A percentile compares a stretch with the other conserved stretches of the same genome.
Conservation (phyloP, 2,888 invertebrate species). For the Acleris holmiana region DNA sequence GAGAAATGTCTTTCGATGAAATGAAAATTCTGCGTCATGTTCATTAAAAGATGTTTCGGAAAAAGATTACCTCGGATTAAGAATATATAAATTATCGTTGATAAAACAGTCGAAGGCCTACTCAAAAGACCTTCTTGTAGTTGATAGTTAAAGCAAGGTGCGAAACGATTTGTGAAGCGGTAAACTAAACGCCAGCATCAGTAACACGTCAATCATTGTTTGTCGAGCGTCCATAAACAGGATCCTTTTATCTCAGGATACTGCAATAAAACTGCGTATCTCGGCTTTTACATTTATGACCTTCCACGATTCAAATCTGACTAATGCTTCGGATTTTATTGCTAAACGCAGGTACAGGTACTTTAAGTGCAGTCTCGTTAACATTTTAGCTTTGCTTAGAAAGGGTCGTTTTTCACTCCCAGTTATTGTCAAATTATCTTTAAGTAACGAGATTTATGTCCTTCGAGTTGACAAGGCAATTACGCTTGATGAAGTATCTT, state of each 20-base stretch:
- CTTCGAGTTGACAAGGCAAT: not conserved
- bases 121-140: too few relatives aligned
- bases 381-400: not conserved
- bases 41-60: too few relatives aligned
- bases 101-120: too few relatives aligned
- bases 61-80: too few relatives aligned
- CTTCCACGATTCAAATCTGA: slow-evolving; percentile 26
- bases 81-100: too few relatives aligned
- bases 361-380: slow-evolving; percentile 7
- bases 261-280: slow-evolving; percentile 31
- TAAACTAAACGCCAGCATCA: not conserved
- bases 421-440: slow-evolving; percentile 14
- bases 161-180: too few relatives aligned
- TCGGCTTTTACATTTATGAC: slow-evolving; percentile 19
- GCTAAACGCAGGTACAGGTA: slow-evolving; percentile 3
- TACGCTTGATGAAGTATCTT: slow-evolving; percentile 10
- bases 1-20: too few relatives aligned
- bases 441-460: slow-evolving; percentile 14
- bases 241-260: slow-evolving; percentile 8
- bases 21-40: too few relatives aligned
- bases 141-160: too few relatives aligned
- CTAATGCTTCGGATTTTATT: slow-evolving; percentile 18
- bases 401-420: slow-evolving; percentile 4
- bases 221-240: slow-evolving; percentile 1
- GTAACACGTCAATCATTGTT: slow-evolving; percentile 13